Evolutionary conservation across 2,797 vertebrate genomes (phyloP).

Genomic region (Syncerus caffer): DNA sequence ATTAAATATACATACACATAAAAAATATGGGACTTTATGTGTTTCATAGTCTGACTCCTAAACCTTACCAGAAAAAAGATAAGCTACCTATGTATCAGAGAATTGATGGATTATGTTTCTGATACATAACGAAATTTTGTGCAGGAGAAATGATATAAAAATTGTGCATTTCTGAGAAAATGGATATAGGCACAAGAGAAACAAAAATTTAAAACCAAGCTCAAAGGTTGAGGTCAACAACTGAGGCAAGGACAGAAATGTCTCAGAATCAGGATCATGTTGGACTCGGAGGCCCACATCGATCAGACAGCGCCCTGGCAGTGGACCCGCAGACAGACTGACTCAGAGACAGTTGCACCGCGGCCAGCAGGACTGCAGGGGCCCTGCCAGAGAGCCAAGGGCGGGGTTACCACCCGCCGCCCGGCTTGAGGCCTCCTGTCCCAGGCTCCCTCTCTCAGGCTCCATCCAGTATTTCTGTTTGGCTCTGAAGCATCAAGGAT

Average conservation of each 20-base stretch:
- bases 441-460: conserved; percentile 66
- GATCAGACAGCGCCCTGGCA: conserved; percentile 72
- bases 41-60: conserved; percentile 55
- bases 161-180: conserved; percentile 71
- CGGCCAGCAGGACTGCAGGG: conserved; percentile 63
- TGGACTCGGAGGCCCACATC: conserved; percentile 58
- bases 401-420: not conserved
- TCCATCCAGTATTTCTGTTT: conserved; percentile 64
- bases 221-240: conserved; percentile 60
- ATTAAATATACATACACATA: not conserved
- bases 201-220: conserved; percentile 62
- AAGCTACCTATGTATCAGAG: conserved; percentile 52
- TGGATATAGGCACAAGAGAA: conserved; percentile 50
- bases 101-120: conserved; percentile 68
- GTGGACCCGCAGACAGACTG: conserved; percentile 67
- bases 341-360: conserved; percentile 74
- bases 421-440: not conserved
- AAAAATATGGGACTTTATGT: conserved; percentile 46
- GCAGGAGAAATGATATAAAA: conserved; percentile 54
- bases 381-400: conserved; percentile 66
- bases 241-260: conserved; percentile 61
- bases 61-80: conserved; percentile 35
- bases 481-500: conserved; percentile 64
- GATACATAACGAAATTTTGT: conserved; percentile 69
- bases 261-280: conserved; percentile 66